A percentile compares a stretch with the other conserved stretches of the same genome.
These are phyloP conservation scores for Hetaerina titia DNA, from an alignment of 2,888 invertebrate genomes.

Conservation along the genomic window DNA sequence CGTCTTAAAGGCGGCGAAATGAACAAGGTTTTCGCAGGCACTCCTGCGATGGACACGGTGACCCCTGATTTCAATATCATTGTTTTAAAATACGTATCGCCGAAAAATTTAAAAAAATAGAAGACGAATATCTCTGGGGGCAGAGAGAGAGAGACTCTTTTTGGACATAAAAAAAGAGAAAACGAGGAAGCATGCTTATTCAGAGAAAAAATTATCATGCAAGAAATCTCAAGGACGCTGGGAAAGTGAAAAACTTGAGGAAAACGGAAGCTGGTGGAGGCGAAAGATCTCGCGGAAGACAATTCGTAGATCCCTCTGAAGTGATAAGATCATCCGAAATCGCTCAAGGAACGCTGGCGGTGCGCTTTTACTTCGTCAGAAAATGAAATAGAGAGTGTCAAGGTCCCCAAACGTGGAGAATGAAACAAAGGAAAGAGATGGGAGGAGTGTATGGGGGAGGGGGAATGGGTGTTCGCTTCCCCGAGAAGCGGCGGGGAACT, in stretches of 20 bases:
- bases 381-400: constrained; percentile 6
- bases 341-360: not conserved
- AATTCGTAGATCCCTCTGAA: not conserved
- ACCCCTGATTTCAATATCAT: not conserved
- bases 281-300: constrained; percentile 8
- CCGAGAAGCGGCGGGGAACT: not conserved
- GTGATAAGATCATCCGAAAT: constrained; percentile 1
- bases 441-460: no score
- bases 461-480: not conserved
- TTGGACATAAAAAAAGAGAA: not conserved
- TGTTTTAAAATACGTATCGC: not conserved
- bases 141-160: not conserved
- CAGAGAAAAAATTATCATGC: not conserved
- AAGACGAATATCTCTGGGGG: not conserved
- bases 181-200: constrained; percentile 10
- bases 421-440: not conserved
- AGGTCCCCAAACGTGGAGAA: not conserved
- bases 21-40: not conserved
- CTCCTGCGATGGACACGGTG: not conserved
- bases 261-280: constrained; percentile 35
- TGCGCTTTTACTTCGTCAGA: not conserved
- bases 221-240: constrained; percentile 50
- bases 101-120: no score
- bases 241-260: constrained; percentile 10
- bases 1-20: not conserved